These are phyloP conservation scores for Chesias legatella DNA, from an alignment of 2,888 invertebrate species.

Conservation along the genomic window DNA sequence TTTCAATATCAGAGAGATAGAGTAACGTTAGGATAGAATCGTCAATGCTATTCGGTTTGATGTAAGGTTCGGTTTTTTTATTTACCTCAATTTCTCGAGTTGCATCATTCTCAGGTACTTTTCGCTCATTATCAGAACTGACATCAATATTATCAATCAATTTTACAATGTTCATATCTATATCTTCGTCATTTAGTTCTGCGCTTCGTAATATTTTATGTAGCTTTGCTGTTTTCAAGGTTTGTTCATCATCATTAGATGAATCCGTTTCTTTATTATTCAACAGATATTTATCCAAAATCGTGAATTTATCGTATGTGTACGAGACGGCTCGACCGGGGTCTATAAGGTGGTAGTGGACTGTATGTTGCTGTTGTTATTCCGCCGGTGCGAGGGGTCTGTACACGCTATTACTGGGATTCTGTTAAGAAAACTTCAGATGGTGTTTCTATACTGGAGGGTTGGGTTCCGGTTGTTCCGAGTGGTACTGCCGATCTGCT, in stretches of 20 bases:
- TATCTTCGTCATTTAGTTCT: conserved; percentile 1
- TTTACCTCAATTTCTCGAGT: background rate
- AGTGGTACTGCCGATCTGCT: too few species aligned
- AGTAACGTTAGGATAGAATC: conserved; percentile 37
- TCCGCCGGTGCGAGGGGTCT: too few species aligned
- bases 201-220: background rate
- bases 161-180: conserved; percentile 34
- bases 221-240: too few species aligned
- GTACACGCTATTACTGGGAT: too few species aligned
- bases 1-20: conserved; percentile 41
- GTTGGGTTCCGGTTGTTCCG: too few species aligned
- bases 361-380: too few species aligned
- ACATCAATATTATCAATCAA: conserved; percentile 41
- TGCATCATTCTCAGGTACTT: background rate
- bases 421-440: too few species aligned
- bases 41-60: conserved; percentile 12
- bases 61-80: background rate
- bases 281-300: conserved; percentile 7
- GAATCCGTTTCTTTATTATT: background rate
- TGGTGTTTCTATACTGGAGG: too few species aligned
- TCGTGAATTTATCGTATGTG: conserved; percentile 9
- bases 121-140: conserved; percentile 13
- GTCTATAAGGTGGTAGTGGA: too few species aligned
- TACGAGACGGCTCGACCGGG: too few species aligned
- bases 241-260: too few species aligned